Evolutionary conservation across 2,888 invertebrate genomes (phyloP).

Genomic region (Dysmachus trigonus): DNA sequence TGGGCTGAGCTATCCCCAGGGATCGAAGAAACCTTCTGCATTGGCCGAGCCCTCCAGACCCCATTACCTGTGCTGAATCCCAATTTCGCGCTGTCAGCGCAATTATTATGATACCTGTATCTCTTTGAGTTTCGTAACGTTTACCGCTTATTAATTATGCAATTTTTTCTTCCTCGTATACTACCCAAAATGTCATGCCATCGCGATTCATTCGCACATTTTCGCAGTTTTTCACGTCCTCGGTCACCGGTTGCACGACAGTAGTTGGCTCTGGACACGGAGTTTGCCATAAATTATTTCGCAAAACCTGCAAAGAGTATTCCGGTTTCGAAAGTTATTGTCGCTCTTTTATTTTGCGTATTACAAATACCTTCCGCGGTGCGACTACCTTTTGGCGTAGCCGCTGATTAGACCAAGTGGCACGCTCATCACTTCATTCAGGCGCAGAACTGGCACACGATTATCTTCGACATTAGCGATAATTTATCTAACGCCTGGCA

Average conservation of each 20-base stretch:
- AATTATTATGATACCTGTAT: background rate
- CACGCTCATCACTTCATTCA: slow-evolving; percentile 29
- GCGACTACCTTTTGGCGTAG: background rate
- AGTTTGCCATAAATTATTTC: background rate
- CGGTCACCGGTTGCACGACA: background rate
- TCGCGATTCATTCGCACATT: background rate
- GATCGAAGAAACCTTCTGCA: background rate
- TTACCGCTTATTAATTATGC: slow-evolving; percentile 33
- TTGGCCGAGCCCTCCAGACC: background rate
- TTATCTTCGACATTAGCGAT: slow-evolving; percentile 2
- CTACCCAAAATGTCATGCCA: background rate
- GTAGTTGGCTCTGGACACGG: background rate
- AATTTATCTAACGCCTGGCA: background rate
- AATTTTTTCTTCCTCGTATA: slow-evolving; percentile 10
- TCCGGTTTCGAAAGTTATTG: slow-evolving; percentile 36
- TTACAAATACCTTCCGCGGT: background rate
- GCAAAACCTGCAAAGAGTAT: background rate
- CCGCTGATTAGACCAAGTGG: slow-evolving; percentile 4
- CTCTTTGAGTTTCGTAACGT: background rate
- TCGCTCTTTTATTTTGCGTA: slow-evolving; percentile 16
- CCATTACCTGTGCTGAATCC: background rate
- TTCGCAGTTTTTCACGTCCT: slow-evolving; percentile 2
- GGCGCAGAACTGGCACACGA: slow-evolving; percentile 6
- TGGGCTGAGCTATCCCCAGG: background rate
- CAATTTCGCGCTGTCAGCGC: background rate